These are phyloP conservation scores for Ictalurus punctatus DNA, from an alignment of 2,113 vertebrate genomes.

Conservation along the genomic window DNA sequence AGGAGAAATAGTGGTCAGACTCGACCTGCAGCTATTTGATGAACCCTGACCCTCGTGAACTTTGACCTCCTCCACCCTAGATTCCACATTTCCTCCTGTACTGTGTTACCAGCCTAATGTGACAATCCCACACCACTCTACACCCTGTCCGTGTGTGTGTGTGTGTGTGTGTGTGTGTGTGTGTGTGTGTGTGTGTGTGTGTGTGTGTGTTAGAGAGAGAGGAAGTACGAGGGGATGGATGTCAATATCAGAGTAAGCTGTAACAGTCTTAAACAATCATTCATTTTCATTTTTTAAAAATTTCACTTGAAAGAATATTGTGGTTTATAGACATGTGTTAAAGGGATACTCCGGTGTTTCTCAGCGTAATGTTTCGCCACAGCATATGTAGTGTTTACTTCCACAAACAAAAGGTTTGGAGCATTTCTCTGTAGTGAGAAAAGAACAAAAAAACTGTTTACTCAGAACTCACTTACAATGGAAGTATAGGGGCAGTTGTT, in stretches of 20 bases:
- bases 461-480: background rate
- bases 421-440: background rate
- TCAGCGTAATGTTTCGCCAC: background rate
- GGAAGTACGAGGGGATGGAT: background rate
- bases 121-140: conserved; percentile 55
- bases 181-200: conserved; percentile 44
- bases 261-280: conserved; percentile 40
- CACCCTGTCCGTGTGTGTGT: conserved; percentile 45
- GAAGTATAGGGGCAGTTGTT: background rate
- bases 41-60: conserved; percentile 76
- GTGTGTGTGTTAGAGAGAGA: background rate
- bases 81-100: conserved; percentile 29
- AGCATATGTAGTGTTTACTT: too few relatives aligned
- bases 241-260: conserved; percentile 31
- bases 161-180: conserved; percentile 44
- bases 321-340: background rate
- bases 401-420: background rate
- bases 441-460: background rate
- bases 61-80: conserved; percentile 21
- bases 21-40: conserved; percentile 96
- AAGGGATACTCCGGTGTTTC: background rate
- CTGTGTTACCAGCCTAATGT: conserved; percentile 50
- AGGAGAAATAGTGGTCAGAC: conserved; percentile 93
- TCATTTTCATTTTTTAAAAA: background rate
- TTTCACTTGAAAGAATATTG: background rate